Conservation (phyloP, 2,797 vertebrate species). For the Zalophus californianus region DNA sequence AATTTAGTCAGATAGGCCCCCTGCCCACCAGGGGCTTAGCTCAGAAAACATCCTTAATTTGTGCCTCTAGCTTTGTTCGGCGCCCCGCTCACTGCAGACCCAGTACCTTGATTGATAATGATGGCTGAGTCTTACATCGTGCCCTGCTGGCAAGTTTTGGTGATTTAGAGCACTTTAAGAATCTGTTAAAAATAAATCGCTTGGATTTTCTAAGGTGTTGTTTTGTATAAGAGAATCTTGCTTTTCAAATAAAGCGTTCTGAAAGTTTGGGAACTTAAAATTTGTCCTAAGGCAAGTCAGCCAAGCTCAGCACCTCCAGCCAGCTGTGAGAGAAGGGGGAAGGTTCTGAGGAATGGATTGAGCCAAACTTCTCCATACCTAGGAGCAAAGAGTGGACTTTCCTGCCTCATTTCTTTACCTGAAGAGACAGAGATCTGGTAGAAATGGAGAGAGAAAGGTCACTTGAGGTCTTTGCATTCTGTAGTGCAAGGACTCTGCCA, state of each 20-base stretch:
- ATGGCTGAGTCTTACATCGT: background rate
- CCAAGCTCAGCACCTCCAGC: background rate
- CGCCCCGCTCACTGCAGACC: background rate
- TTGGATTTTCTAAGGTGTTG: constrained; percentile 59
- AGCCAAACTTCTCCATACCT: background rate
- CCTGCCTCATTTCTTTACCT: background rate
- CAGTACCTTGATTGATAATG: constrained; percentile 56
- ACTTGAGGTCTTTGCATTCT: background rate
- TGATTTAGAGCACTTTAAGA: constrained; percentile 70
- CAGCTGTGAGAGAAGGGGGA: background rate
- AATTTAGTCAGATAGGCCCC: constrained; percentile 64
- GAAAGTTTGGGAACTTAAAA: constrained; percentile 57
- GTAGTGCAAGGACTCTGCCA: background rate
- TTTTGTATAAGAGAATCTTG: constrained; percentile 51
- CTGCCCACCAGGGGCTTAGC: constrained; percentile 64
- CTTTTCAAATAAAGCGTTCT: constrained; percentile 50
- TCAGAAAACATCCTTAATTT: constrained; percentile 66
- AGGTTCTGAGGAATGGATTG: background rate
- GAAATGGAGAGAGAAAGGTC: constrained; percentile 20
- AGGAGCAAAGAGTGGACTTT: background rate
- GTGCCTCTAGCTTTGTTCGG: background rate
- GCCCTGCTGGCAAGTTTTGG: background rate
- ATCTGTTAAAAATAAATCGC: constrained; percentile 66
- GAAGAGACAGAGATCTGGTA: background rate
- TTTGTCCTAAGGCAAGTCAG: constrained; percentile 32